Evolutionary conservation across 2,888 invertebrate genomes (phyloP), one percentile per base, ranked within the genome.

Genomic region (Eugnorisma glareosa): DNA sequence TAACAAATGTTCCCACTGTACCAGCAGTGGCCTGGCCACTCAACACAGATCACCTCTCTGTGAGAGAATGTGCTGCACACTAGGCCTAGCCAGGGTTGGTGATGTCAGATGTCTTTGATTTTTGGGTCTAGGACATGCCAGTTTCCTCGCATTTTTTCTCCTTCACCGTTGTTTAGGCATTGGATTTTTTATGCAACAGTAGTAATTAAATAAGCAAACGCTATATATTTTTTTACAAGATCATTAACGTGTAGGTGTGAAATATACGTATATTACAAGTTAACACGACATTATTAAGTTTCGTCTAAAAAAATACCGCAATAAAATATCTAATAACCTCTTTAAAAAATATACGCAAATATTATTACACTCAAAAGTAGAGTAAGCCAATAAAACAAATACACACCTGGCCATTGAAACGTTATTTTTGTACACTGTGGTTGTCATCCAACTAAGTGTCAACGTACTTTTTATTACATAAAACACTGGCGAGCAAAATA

Each of bases 341-440:
- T 28, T 51, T 35, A 0, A 64, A 73, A 80, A 48, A 51, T 57
- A 63, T 51, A 67, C n/a, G 3, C 28, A 24, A 51, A 69, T 66
- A 61, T 45, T 40, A 68, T 67, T 57, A 61, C 35, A 59, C 31
- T 75, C 43, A 43, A 74, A 83, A 74, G 71, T 74, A 37, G 73
- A 69, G 18, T 59, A 51, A 45, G 45, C 61, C 24, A 83, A 83
- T 83, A 79, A 79, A 84, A 82, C 73, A 76, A 73, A 80, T 77
- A 63, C 31, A 72, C 84, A 84, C 80, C 84, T 86, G 76, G 57
- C 63, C 63, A 86, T 76, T 79, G 18, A 64, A 83, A 73, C 0
- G 51, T 61, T 85, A 86, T 85, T 86, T 83, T 68, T 70, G 70
- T 43, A 66, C 73, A 61, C 59, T n/a, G 37, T 70, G 40, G 75